Conservation (phyloP, 2,797 vertebrate genomes). For the Toxotes lorentzi region DNA sequence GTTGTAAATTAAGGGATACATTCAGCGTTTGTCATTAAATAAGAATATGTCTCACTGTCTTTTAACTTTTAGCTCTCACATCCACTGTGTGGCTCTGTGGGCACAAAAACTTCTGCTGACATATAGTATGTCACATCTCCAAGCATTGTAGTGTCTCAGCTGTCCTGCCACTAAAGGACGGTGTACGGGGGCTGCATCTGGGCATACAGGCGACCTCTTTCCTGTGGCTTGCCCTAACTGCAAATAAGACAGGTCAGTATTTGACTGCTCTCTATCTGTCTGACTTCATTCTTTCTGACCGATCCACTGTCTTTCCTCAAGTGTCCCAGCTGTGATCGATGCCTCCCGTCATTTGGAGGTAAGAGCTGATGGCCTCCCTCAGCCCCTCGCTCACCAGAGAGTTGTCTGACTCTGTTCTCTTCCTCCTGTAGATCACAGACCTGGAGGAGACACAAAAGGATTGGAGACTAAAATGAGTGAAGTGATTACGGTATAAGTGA, state of each 20-base stretch:
- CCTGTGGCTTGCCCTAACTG: background rate
- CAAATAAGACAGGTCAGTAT: slow-evolving; percentile 16
- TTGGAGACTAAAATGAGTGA: slow-evolving; percentile 1
- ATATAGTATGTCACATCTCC: slow-evolving; percentile 15
- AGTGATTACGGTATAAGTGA: background rate
- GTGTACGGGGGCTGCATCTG: background rate
- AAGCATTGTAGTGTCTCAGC: slow-evolving; percentile 64
- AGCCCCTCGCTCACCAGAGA: slow-evolving; percentile 90
- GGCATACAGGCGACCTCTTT: background rate
- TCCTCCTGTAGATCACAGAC: slow-evolving; percentile 81
- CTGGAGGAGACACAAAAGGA: slow-evolving; percentile 69
- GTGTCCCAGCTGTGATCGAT: slow-evolving; percentile 71
- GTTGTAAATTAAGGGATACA: slow-evolving; percentile 44
- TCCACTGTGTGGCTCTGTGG: background rate
- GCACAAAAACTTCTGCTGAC: slow-evolving; percentile 14
- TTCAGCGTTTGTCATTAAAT: slow-evolving; percentile 4
- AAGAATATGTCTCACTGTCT: slow-evolving; percentile 12
- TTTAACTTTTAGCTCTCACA: background rate
- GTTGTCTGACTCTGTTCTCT: slow-evolving; percentile 61
- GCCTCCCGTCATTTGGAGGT: slow-evolving; percentile 88
- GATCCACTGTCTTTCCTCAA: slow-evolving; percentile 50
- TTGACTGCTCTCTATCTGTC: background rate
- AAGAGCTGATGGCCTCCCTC: slow-evolving; percentile 90
- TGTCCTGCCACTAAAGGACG: background rate
- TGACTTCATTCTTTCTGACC: slow-evolving; percentile 54